Evolutionary conservation across 2,888 invertebrate genomes (phyloP).

Genomic region (Zygaena filipendulae): DNA sequence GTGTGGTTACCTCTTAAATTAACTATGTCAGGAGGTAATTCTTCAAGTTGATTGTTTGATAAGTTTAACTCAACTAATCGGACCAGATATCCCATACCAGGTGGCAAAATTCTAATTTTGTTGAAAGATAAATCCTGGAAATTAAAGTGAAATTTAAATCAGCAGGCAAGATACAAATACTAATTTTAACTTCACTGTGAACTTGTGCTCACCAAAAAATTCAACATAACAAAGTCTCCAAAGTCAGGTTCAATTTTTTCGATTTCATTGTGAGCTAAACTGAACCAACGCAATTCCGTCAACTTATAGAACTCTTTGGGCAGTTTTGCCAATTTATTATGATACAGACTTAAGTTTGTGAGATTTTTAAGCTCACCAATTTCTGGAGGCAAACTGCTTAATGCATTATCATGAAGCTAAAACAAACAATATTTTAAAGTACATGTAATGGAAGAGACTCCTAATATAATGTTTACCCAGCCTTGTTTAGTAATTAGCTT

Average conservation of each 20-base stretch:
- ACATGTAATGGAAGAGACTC: neutral
- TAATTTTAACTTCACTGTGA: constrained; percentile 2
- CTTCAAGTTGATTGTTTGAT: constrained; percentile 78
- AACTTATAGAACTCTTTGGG: constrained; percentile 76
- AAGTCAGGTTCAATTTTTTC: constrained; percentile 74
- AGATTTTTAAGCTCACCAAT: constrained; percentile 77
- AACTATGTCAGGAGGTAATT: constrained; percentile 84
- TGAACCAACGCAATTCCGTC: constrained; percentile 75
- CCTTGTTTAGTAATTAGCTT: no score
- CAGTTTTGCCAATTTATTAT: constrained; percentile 72
- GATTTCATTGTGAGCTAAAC: constrained; percentile 80
- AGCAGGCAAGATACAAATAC: constrained; percentile 8
- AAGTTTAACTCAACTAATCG: constrained; percentile 78
- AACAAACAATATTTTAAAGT: constrained; percentile 13
- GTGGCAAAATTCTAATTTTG: constrained; percentile 76
- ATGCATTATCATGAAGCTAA: constrained; percentile 86
- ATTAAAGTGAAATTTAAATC: constrained; percentile 1
- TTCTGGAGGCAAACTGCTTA: constrained; percentile 77
- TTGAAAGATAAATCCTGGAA: constrained; percentile 84
- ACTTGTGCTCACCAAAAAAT: constrained; percentile 39
- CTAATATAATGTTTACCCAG: no score
- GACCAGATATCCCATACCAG: constrained; percentile 86
- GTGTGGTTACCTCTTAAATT: constrained; percentile 78
- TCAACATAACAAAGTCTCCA: constrained; percentile 82
- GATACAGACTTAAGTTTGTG: constrained; percentile 74